phyloP scores from a whole-genome alignment of 2,113 vertebrate genomes.

The Ophthalmolycus amberensis region DNA sequence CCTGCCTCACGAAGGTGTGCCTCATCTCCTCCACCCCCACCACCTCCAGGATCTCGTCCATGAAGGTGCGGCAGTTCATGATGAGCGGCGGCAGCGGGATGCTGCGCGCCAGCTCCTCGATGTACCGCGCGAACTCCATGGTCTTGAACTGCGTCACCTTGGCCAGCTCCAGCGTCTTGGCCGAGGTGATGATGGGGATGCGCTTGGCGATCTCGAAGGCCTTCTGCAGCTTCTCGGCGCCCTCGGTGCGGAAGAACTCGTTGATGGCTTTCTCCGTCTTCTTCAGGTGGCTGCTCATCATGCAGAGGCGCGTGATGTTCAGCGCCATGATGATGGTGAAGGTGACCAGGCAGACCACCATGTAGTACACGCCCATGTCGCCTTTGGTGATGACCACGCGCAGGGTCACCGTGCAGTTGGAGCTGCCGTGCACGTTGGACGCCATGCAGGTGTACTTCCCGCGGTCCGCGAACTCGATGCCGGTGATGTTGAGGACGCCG shows the following conservation, averaged over 20 bases:
- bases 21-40: slow-evolving; percentile 96
- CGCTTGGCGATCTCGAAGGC: slow-evolving; percentile 98
- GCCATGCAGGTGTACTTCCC: slow-evolving; percentile 96
- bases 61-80: slow-evolving; percentile 99
- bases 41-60: slow-evolving; percentile 99
- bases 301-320: slow-evolving; percentile 96
- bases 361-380: slow-evolving; percentile 98
- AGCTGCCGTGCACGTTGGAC: slow-evolving; percentile 86
- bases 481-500: slow-evolving; percentile 93
- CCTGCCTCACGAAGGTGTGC: slow-evolving; percentile 91
- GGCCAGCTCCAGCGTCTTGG: slow-evolving; percentile 97
- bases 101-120: slow-evolving; percentile 96
- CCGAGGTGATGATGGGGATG: slow-evolving; percentile 98
- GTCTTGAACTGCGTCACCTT: slow-evolving; percentile 99
- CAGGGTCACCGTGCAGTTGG: slow-evolving; percentile 94
- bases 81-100: slow-evolving; percentile 98
- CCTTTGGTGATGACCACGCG: slow-evolving; percentile 93
- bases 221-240: slow-evolving; percentile 98
- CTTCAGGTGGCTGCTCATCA: slow-evolving; percentile 99
- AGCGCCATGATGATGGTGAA: slow-evolving; percentile 97
- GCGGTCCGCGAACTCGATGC: slow-evolving; percentile 92
- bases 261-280: slow-evolving; percentile 99
- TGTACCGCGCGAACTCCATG: slow-evolving; percentile 98
- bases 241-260: slow-evolving; percentile 98
- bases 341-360: slow-evolving; percentile 97